phyloP scores from a whole-genome alignment of 2,888 invertebrate species.

The Alloscopus bannaensis region DNA sequence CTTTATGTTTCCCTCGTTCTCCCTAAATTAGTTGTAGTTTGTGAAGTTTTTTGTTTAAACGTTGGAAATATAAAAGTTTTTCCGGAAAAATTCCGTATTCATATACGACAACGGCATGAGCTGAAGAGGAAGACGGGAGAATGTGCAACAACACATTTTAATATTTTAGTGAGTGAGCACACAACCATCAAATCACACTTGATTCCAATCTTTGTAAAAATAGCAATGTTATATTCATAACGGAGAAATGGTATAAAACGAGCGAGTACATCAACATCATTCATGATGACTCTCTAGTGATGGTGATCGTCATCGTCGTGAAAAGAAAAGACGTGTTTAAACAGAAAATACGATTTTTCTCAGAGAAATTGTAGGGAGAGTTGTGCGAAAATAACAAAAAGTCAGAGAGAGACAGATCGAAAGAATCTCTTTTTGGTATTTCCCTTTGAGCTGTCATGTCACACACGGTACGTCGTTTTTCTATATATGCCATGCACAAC shows the following conservation, averaged over 20 bases:
- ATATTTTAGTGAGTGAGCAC: constrained; percentile 38
- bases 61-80: constrained; percentile 45
- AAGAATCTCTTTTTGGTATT: not conserved
- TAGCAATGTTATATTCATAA: constrained; percentile 26
- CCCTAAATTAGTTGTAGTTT: constrained; percentile 32
- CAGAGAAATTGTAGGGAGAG: not conserved
- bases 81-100: constrained; percentile 53
- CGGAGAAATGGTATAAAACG: constrained; percentile 15
- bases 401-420: not conserved
- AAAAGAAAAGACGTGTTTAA: constrained; percentile 4
- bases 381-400: constrained; percentile 4
- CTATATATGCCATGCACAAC: constrained; percentile 16
- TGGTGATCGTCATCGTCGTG: constrained; percentile 14
- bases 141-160: constrained; percentile 23
- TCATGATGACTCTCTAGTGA: constrained; percentile 25
- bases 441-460: constrained; percentile 33
- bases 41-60: constrained; percentile 46
- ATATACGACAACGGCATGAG: too few species aligned
- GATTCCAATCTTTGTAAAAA: constrained; percentile 27
- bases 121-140: not conserved
- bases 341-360: not conserved
- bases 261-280: constrained; percentile 27
- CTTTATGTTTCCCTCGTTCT: constrained; percentile 20
- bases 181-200: constrained; percentile 50
- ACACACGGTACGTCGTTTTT: constrained; percentile 33